phyloP scores from a whole-genome alignment of 2,888 invertebrate species.

The Leptogaster cylindrica region DNA sequence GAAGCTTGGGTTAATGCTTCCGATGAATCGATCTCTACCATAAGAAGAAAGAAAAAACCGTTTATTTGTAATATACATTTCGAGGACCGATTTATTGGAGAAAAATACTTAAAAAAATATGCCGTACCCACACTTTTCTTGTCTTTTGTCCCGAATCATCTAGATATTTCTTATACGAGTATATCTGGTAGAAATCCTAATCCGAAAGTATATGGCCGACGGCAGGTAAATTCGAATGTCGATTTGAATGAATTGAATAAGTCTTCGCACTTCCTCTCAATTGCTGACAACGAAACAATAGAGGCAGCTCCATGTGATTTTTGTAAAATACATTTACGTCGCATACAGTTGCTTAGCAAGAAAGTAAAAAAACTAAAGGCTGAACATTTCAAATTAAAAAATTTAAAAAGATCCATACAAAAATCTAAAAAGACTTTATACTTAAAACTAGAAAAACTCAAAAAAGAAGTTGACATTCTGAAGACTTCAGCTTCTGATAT shows the following conservation, averaged over 20 bases:
- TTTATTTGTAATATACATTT: slow-evolving; percentile 4
- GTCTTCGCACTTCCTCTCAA: slow-evolving; percentile 2
- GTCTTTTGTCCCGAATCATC: not conserved
- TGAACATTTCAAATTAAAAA: not conserved
- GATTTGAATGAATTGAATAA: not conserved
- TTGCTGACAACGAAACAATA: too few relatives aligned
- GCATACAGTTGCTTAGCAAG: not conserved
- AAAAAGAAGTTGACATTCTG: not conserved
- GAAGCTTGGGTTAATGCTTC: not conserved
- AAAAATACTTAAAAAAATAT: slow-evolving; percentile 9
- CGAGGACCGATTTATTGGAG: not conserved
- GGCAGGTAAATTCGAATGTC: not conserved
- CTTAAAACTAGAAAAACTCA: not conserved
- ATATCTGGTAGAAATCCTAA: not conserved
- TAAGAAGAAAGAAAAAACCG: not conserved
- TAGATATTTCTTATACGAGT: not conserved
- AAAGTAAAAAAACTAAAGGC: not conserved
- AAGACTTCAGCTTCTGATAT: too few relatives aligned
- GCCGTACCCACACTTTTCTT: slow-evolving; percentile 8
- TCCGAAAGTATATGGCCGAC: not conserved
- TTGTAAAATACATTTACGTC: not conserved
- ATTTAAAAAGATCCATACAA: too few relatives aligned
- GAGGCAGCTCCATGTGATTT: too few relatives aligned
- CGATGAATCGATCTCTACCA: not conserved
- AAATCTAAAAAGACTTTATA: not conserved